A percentile compares a stretch with the other conserved stretches of the same genome.
Evolutionary conservation across 2,797 vertebrate species (phyloP).

Genomic region (Chaenodraco wilsoni): DNA sequence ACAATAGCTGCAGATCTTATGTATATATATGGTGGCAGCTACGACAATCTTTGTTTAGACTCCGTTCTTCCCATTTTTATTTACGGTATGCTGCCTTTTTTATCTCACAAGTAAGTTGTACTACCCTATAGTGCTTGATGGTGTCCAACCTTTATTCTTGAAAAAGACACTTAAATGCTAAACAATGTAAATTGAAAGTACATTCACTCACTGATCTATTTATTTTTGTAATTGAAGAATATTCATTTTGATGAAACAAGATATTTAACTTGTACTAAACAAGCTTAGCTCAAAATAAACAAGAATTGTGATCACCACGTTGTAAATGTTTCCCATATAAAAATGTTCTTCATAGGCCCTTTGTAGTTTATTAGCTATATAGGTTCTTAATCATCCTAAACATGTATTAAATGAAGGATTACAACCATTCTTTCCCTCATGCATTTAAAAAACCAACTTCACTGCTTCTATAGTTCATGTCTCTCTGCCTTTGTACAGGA

Average conservation of each 20-base stretch:
- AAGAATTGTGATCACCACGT: not conserved
- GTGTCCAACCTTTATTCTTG: not conserved
- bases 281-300: not conserved
- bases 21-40: conserved; percentile 5
- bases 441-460: not conserved
- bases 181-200: not conserved
- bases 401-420: conserved; percentile 4
- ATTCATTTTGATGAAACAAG: not conserved
- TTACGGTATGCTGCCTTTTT: not conserved
- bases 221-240: not conserved
- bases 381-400: not conserved
- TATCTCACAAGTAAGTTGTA: not conserved
- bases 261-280: no score
- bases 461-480: not conserved
- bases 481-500: not conserved
- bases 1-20: conserved; percentile 27
- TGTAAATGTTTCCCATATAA: not conserved
- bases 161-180: conserved; percentile 4
- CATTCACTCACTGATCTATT: not conserved
- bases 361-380: not conserved
- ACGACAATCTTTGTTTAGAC: conserved; percentile 11
- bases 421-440: not conserved
- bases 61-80: not conserved
- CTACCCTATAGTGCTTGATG: not conserved
- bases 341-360: not conserved